Conservation (phyloP, 2,888 invertebrate genomes). For the Eugnorisma glareosa region DNA sequence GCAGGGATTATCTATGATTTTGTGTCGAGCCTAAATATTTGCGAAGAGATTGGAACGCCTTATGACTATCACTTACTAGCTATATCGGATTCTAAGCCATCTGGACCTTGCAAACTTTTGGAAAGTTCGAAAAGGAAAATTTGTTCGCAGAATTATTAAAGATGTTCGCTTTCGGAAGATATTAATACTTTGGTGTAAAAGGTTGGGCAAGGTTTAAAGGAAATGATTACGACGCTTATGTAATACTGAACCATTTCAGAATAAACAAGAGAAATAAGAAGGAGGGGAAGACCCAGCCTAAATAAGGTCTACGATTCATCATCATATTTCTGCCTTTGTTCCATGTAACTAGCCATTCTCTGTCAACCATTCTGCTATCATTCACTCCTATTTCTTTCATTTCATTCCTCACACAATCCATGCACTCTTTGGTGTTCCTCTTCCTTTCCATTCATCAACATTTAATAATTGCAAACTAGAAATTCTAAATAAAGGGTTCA, state of each 20-base stretch:
- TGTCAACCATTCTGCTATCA: neutral
- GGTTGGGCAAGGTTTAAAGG: neutral
- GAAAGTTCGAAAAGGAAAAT: constrained; percentile 66
- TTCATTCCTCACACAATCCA: neutral
- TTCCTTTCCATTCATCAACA: neutral
- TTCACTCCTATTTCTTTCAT: neutral
- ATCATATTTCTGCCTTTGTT: neutral
- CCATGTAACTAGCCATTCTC: neutral
- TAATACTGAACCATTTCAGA: constrained; percentile 6
- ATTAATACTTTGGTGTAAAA: constrained; percentile 34
- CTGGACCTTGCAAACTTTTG: constrained; percentile 71
- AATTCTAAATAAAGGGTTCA: constrained; percentile 5
- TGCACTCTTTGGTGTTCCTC: neutral
- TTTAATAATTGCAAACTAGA: neutral
- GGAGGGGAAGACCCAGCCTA: neutral
- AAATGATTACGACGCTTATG: neutral
- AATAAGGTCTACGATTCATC: neutral
- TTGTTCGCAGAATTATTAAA: constrained; percentile 66
- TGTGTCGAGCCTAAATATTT: constrained; percentile 53
- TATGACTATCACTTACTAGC: constrained; percentile 71
- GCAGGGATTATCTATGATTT: constrained; percentile 29
- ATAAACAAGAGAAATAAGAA: neutral
- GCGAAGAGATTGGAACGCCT: constrained; percentile 64
- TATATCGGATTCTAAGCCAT: constrained; percentile 69
- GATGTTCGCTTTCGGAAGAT: constrained; percentile 38